Conservation (phyloP, 1,140 invertebrate genomes). For the Micrasema longulum region DNA sequence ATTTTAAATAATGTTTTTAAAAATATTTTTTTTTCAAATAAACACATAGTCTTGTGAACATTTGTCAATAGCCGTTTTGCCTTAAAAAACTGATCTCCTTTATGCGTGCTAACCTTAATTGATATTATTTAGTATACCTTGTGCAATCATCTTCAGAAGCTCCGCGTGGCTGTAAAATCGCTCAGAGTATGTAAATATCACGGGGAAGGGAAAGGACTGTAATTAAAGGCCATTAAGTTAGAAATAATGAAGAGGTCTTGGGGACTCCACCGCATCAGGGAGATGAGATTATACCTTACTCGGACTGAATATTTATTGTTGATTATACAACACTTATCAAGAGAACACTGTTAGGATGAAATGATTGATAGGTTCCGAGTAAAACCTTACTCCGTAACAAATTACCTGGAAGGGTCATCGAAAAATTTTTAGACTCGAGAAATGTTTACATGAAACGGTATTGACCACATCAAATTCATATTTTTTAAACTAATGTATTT, state of each 20-base stretch:
- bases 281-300: slow-evolving; percentile 31
- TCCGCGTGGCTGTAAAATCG: no score
- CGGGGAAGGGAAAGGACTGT: slow-evolving; percentile 26
- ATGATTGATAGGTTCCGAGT: slow-evolving; percentile 20
- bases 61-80: no score
- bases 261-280: slow-evolving; percentile 7
- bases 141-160: no score
- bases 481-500: not conserved
- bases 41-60: no score
- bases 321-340: slow-evolving; percentile 25
- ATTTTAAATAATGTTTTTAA: no score
- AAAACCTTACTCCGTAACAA: not conserved
- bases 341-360: slow-evolving; percentile 5
- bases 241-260: slow-evolving; percentile 46
- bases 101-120: no score
- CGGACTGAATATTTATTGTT: slow-evolving; percentile 20
- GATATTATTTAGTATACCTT: no score
- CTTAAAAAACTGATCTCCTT: no score
- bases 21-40: no score
- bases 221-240: slow-evolving; percentile 49
- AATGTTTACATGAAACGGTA: not conserved
- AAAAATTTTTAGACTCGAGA: not conserved
- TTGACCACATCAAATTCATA: not conserved
- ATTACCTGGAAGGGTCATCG: not conserved
- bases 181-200: slow-evolving; percentile 41